phyloP scores from a whole-genome alignment of 2,113 vertebrate genomes.

The Oenanthe oenanthe region DNA sequence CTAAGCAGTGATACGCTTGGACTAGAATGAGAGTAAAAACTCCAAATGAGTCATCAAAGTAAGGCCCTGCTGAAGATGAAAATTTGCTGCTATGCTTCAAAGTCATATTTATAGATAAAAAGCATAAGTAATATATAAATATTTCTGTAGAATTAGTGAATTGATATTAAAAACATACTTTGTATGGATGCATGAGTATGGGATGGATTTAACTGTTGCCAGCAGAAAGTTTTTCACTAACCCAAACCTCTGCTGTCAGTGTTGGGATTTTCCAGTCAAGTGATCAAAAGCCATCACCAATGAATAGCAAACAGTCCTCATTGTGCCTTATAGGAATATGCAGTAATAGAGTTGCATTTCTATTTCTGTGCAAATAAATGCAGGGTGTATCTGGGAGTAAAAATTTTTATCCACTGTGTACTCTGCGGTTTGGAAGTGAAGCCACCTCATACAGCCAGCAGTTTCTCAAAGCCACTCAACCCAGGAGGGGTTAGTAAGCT shows the following conservation, averaged over 20 bases:
- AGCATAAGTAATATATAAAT: not conserved
- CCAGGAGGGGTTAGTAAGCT: not conserved
- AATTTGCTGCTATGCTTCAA: not conserved
- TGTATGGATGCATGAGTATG: accelerated
- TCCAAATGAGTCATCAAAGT: not conserved
- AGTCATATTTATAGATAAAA: not conserved
- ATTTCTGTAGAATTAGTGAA: not conserved
- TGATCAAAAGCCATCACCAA: not conserved
- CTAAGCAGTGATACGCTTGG: not conserved
- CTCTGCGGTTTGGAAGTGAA: not conserved
- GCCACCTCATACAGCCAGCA: not conserved
- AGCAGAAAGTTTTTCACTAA: not conserved
- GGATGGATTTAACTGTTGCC: not conserved
- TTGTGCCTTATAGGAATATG: not conserved
- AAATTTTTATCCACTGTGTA: not conserved
- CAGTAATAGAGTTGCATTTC: not conserved
- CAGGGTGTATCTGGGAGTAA: not conserved
- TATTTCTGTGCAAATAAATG: not conserved
- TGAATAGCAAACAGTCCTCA: not conserved
- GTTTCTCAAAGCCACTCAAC: not conserved
- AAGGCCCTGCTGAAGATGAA: not conserved
- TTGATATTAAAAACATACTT: accelerated
- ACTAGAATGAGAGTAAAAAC: not conserved
- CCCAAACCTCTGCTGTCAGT: not conserved
- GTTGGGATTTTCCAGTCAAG: not conserved